Percentiles rank a stretch among this genome's conserved stretches.
phyloP scores from a whole-genome alignment of 2,113 vertebrate species.

The Steatornis caripensis region DNA sequence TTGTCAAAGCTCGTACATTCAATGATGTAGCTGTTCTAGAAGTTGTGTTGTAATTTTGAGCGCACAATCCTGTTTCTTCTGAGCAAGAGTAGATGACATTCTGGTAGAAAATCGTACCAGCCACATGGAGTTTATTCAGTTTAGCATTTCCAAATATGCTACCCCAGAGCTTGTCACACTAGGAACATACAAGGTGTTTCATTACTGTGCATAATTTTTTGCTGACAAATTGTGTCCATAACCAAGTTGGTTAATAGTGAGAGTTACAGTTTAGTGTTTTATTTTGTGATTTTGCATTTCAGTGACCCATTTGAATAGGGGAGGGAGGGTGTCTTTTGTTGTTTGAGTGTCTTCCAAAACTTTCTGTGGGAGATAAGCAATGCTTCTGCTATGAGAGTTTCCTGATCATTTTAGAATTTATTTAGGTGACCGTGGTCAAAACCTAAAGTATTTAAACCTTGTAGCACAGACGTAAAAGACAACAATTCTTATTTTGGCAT shows the following conservation, averaged over 20 bases:
- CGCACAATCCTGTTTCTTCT: neutral
- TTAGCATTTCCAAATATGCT: neutral
- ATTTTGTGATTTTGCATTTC: neutral
- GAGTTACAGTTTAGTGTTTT: neutral
- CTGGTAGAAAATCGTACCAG: neutral
- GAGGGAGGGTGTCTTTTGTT: neutral
- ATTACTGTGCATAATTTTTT: neutral
- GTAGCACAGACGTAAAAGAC: neutral
- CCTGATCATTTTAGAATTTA: neutral
- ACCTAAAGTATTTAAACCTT: neutral
- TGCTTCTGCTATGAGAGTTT: neutral
- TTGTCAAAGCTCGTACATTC: neutral
- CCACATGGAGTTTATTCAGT: neutral
- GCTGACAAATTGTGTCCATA: neutral
- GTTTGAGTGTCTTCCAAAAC: neutral
- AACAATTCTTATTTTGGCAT: neutral
- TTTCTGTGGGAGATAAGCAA: neutral
- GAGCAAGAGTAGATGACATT: neutral
- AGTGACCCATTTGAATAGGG: neutral
- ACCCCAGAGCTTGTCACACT: neutral
- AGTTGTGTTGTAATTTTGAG: neutral
- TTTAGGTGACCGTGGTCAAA: neutral
- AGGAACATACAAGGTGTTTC: neutral
- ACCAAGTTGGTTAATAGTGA: neutral
- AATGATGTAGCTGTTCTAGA: neutral